Evolutionary conservation across 2,888 invertebrate species (phyloP).

Genomic region (Tortricodes alternella): DNA sequence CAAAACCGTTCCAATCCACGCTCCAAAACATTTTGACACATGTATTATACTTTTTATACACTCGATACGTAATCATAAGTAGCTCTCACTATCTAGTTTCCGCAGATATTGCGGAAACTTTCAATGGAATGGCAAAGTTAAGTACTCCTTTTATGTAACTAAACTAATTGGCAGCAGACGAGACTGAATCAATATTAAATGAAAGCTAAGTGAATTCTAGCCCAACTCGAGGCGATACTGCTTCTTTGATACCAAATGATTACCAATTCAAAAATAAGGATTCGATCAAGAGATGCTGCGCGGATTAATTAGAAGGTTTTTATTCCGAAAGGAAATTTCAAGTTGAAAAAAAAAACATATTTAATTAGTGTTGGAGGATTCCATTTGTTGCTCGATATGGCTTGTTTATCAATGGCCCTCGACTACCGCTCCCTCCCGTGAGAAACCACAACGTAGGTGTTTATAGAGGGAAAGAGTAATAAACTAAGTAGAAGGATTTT

Average conservation of each 20-base stretch:
- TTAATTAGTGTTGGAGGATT: conserved; percentile 46
- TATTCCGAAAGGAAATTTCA: conserved; percentile 39
- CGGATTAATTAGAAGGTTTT: conserved; percentile 69
- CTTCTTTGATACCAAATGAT: conserved; percentile 75
- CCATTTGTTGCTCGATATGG: conserved; percentile 34
- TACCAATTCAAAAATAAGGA: conserved; percentile 73
- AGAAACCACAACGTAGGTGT: conserved; percentile 31
- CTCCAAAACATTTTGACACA: not conserved
- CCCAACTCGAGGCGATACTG: conserved; percentile 42
- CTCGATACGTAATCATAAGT: conserved; percentile 13
- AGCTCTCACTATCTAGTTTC: conserved; percentile 16
- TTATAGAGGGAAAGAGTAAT: conserved; percentile 27
- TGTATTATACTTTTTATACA: too few species aligned
- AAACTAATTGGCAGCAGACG: conserved; percentile 60
- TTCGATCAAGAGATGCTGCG: conserved; percentile 53
- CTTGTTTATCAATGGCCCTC: conserved; percentile 37
- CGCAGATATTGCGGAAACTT: conserved; percentile 37
- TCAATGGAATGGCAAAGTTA: conserved; percentile 36
- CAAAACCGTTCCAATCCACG: not conserved
- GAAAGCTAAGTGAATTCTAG: conserved; percentile 48
- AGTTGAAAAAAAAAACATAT: conserved; percentile 42
- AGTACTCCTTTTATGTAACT: conserved; percentile 40
- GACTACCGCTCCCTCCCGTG: conserved; percentile 32
- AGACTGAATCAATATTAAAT: conserved; percentile 50
- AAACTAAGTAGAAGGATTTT: conserved; percentile 26